Base-by-base conservation (phyloP, 2,113 vertebrate species). In the Salvelinus alpinus region DNA sequence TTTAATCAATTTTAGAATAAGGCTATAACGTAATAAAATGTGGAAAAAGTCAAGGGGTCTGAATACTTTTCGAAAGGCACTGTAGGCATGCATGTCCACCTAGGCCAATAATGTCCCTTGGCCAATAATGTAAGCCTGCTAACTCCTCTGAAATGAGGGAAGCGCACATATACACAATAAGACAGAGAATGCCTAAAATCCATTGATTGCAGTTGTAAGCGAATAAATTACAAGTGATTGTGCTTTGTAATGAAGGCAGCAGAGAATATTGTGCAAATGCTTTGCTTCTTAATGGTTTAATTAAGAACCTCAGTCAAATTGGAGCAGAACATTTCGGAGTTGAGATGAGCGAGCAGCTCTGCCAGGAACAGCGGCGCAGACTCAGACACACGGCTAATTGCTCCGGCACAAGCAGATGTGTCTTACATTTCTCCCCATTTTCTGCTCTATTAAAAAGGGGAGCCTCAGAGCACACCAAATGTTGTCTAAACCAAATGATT, bases 261-360 rank as follows among this genome's bases (percentile, higher is more conserved):
- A 11, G 80, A 88, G 88, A 90, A 87, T 91, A 88, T 86, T 91
- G 88, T 86, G 87, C 83, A 86, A 91, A 89, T 76, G 82, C 82
- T 87, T 84, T 78, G 82, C 84, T 87, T 86, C 91, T 88, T 91
- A 94, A 92, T 90, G 89, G 86, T 91, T 92, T 91, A 88, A 93
- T 94, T 92, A 93, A 84, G 86, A 72, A 89, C 87, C 86, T 86
- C 54, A 31, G 84, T 91, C 80, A 86, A 89, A 90, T 64, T 88
- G 82, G 87, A 90, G 90, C 88, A 87, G 86, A 88, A 87, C 78
- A 88, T 91, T 91, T 86, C 72, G 75, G 78, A 76, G 65, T 51
- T 72, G 79, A 78, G 82, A 85, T 79, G 88, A 91, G 67, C 3
- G 24, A 64, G 77, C 69, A 73, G 34, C 85, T 70, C 51, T 83